phyloP scores from a whole-genome alignment of 2,113 vertebrate species.

The Pelusios castaneus region DNA sequence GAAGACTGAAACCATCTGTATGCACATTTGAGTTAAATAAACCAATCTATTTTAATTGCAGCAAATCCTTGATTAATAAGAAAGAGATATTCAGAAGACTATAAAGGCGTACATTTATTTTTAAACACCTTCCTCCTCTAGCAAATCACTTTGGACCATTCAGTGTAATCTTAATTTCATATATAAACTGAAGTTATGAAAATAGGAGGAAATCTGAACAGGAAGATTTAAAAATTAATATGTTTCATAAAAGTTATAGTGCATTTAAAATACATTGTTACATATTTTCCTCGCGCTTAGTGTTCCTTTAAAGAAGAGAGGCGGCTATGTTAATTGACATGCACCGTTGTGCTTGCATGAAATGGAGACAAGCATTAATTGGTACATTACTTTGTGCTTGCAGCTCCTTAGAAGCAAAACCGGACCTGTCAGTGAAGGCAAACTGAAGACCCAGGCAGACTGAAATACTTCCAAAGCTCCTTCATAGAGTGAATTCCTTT shows the following conservation, averaged over 20 bases:
- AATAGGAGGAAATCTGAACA: not conserved
- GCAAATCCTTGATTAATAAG: accelerated
- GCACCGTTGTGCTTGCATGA: not conserved
- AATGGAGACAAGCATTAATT: not conserved
- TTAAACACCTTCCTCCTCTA: not conserved
- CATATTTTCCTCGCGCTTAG: not conserved
- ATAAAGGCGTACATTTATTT: not conserved
- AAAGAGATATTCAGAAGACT: not conserved
- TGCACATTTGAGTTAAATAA: accelerated
- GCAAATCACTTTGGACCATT: not conserved
- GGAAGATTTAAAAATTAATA: not conserved
- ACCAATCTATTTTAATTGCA: not conserved
- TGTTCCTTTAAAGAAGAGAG: not conserved
- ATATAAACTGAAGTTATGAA: not conserved
- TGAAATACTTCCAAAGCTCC: not conserved
- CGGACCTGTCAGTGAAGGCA: not conserved
- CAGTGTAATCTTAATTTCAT: not conserved
- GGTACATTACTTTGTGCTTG: not conserved
- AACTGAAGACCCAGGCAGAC: not conserved
- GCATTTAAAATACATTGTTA: not conserved
- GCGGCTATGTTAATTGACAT: not conserved
- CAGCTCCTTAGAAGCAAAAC: not conserved
- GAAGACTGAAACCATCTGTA: not conserved
- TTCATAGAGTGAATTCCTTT: not conserved
- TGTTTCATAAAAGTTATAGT: not conserved